These are phyloP conservation scores for Drosophila melanosoma DNA, from an alignment of 2,888 invertebrate species.

Conservation along the genomic window DNA sequence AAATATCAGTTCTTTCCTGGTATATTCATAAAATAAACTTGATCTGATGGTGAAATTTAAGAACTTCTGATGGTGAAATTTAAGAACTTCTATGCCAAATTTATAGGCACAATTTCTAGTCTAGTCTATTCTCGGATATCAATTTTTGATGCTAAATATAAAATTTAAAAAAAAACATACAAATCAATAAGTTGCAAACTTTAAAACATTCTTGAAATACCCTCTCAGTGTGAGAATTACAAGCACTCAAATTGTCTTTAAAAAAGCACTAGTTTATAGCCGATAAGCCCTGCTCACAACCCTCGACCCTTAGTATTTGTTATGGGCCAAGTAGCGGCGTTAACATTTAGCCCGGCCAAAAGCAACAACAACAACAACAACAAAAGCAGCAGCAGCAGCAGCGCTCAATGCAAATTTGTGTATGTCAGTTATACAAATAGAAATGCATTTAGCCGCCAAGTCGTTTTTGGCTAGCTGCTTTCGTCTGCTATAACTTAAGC, in stretches of 20 bases:
- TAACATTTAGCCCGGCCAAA: constrained; percentile 17
- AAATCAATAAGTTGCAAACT: neutral
- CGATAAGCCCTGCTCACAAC: neutral
- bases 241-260: constrained; percentile 14
- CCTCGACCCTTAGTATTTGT: neutral
- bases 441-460: constrained; percentile 68
- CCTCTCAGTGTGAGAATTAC: neutral
- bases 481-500: constrained; percentile 51
- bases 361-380: neutral
- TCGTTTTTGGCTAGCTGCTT: constrained; percentile 40
- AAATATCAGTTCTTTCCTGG: accelerated
- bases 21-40: too few species aligned
- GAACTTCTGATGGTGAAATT: neutral
- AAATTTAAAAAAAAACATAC: neutral
- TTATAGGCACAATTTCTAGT: neutral
- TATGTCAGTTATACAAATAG: constrained; percentile 74
- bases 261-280: neutral
- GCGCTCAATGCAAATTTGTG: constrained; percentile 48
- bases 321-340: constrained; percentile 1
- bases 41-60: neutral
- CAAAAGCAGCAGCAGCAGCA: neutral
- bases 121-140: neutral
- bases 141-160: neutral
- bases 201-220: neutral
- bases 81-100: neutral